phyloP scores from a whole-genome alignment of 2,797 vertebrate genomes.

The Falco berigora region DNA sequence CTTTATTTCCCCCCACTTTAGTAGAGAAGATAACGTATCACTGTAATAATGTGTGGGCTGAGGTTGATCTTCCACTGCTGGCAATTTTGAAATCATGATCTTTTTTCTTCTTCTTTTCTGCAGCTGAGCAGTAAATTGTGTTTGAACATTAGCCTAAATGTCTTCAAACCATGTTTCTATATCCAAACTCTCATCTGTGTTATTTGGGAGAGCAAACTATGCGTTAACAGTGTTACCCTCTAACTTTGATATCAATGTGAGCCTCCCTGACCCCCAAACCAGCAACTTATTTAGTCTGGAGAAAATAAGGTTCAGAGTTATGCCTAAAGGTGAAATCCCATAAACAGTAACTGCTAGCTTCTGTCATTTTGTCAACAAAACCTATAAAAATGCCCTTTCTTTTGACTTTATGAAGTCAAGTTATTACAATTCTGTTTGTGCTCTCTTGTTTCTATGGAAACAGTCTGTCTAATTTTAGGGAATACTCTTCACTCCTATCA shows the following conservation, averaged over 20 bases:
- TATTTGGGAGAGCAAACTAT: background rate
- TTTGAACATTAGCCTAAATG: background rate
- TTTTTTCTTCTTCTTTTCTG: too few relatives aligned
- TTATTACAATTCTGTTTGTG: slow-evolving; percentile 17
- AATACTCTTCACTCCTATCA: background rate
- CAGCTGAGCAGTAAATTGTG: background rate
- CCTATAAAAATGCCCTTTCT: background rate
- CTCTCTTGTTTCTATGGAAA: slow-evolving; percentile 41
- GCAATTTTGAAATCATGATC: background rate
- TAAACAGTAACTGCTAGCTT: background rate
- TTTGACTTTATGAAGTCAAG: slow-evolving; percentile 2
- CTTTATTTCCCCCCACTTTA: too few relatives aligned
- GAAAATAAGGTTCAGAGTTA: background rate
- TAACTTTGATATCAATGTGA: background rate
- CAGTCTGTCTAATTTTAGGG: slow-evolving; percentile 38
- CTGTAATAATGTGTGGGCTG: background rate
- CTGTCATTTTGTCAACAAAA: background rate
- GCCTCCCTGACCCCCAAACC: background rate
- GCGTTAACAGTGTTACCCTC: background rate
- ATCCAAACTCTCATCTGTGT: background rate
- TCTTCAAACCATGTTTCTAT: background rate
- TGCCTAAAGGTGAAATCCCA: background rate
- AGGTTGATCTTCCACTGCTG: background rate
- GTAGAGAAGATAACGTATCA: background rate
- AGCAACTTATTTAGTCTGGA: background rate